phyloP scores from a whole-genome alignment of 2,797 vertebrate species.

The Melanotaenia boesemani region DNA sequence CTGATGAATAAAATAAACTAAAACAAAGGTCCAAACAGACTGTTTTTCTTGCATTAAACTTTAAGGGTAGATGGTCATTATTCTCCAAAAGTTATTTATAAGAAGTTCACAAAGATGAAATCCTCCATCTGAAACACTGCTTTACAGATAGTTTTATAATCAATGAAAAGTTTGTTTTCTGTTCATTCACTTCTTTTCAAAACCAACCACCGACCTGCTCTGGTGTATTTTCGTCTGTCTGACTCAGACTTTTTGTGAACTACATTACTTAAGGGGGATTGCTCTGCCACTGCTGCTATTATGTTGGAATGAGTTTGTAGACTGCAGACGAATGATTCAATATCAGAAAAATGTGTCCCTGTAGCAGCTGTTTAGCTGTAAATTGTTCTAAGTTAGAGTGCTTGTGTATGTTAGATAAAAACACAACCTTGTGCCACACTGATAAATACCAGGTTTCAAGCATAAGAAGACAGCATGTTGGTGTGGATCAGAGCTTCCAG shows the following conservation, averaged over 20 bases:
- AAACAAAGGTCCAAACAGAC: constrained; percentile 17
- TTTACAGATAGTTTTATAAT: constrained; percentile 17
- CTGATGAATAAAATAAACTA: constrained; percentile 20
- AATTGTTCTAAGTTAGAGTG: neutral
- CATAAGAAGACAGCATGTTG: too few relatives aligned
- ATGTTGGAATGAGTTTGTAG: constrained; percentile 18
- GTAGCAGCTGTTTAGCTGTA: constrained; percentile 37
- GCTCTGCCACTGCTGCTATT: too few relatives aligned
- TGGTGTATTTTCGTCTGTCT: neutral
- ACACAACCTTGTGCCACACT: too few relatives aligned
- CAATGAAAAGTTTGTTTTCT: neutral
- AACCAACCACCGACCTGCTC: neutral
- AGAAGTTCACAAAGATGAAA: constrained; percentile 21
- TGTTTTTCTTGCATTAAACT: constrained; percentile 36
- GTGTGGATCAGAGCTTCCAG: too few relatives aligned
- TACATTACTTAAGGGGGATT: too few relatives aligned
- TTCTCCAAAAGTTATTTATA: constrained; percentile 17
- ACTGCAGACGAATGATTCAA: constrained; percentile 1
- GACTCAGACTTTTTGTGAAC: neutral
- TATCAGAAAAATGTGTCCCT: constrained; percentile 21
- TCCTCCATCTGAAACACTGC: constrained; percentile 6
- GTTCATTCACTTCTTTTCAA: constrained; percentile 20
- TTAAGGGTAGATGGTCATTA: constrained; percentile 37
- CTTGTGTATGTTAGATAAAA: too few relatives aligned
- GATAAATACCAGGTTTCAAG: too few relatives aligned